phyloP scores from a whole-genome alignment of 2,888 invertebrate species.

The Tuta absoluta region DNA sequence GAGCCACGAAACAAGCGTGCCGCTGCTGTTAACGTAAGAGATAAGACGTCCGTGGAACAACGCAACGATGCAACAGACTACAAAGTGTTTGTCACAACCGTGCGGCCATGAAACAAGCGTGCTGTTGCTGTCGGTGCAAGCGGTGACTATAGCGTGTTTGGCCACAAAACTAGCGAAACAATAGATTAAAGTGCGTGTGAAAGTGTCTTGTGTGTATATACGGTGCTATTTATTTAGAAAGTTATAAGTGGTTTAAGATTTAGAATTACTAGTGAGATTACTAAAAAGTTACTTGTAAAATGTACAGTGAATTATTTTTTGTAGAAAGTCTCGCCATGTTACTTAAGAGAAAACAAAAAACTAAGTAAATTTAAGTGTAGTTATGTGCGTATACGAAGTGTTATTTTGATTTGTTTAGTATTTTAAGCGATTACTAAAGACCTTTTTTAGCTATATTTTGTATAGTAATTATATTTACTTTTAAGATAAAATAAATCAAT shows the following conservation, averaged over 20 bases:
- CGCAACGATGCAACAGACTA: no score
- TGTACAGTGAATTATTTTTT: no score
- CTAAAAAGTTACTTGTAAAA: no score
- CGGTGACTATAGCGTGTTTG: neutral
- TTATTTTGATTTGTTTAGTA: neutral
- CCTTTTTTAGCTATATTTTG: neutral
- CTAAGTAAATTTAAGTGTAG: neutral
- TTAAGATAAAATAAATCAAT: no score
- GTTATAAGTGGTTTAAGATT: neutral
- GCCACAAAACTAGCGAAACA: neutral
- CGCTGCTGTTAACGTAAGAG: no score
- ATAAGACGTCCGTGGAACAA: no score
- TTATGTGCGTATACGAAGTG: neutral
- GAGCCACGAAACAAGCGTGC: no score
- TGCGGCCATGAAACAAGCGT: slow-evolving; percentile 82
- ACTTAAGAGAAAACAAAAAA: neutral
- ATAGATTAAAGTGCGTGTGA: neutral
- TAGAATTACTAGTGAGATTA: neutral
- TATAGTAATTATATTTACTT: neutral
- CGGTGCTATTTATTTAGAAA: neutral
- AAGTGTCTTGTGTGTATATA: neutral
- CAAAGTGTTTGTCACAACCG: no score
- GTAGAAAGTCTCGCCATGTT: no score
- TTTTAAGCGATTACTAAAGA: slow-evolving; percentile 5
- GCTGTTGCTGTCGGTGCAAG: neutral